Conservation (phyloP, 2,797 vertebrate genomes). For the Gymnoscopelus braueri region DNA sequence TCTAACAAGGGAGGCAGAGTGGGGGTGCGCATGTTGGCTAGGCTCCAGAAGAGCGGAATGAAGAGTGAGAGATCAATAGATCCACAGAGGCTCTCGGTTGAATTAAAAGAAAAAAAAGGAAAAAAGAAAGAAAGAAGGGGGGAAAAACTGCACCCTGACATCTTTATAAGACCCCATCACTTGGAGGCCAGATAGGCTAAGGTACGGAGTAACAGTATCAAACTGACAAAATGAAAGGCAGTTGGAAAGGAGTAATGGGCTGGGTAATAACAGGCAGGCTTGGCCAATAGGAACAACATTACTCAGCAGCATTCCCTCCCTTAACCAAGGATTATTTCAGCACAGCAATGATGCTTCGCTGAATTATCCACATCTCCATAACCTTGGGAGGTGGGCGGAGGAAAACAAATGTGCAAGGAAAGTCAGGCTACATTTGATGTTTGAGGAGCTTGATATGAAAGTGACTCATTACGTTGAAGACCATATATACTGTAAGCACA, state of each 20-base stretch:
- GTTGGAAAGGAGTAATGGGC: conserved; percentile 69
- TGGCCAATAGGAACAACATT: conserved; percentile 74
- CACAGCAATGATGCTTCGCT: conserved; percentile 57
- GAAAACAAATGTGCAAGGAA: conserved; percentile 29
- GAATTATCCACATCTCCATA: conserved; percentile 63
- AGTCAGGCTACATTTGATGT: conserved; percentile 53
- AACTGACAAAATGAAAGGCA: conserved; percentile 66
- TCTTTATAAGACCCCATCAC: conserved; percentile 73
- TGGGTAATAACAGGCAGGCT: conserved; percentile 71
- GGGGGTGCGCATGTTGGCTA: conserved; percentile 38
- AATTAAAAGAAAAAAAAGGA: conserved; percentile 58
- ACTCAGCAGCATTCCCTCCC: conserved; percentile 55
- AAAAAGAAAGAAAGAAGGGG: no score
- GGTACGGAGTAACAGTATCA: conserved; percentile 57
- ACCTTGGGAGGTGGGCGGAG: conserved; percentile 39
- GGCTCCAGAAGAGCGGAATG: conserved; percentile 51
- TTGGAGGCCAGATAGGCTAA: conserved; percentile 54
- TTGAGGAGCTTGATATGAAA: conserved; percentile 42
- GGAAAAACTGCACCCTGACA: conserved; percentile 68
- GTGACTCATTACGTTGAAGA: conserved; percentile 6
- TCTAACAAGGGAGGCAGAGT: conserved; percentile 50
- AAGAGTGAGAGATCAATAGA: conserved; percentile 68
- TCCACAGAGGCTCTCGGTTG: conserved; percentile 68
- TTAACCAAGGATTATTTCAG: conserved; percentile 61
- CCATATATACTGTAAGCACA: conserved; percentile 27